These are phyloP conservation scores for Trissonchulus latispiculum DNA, from an alignment of 2,888 invertebrate genomes.

Conservation along the genomic window DNA sequence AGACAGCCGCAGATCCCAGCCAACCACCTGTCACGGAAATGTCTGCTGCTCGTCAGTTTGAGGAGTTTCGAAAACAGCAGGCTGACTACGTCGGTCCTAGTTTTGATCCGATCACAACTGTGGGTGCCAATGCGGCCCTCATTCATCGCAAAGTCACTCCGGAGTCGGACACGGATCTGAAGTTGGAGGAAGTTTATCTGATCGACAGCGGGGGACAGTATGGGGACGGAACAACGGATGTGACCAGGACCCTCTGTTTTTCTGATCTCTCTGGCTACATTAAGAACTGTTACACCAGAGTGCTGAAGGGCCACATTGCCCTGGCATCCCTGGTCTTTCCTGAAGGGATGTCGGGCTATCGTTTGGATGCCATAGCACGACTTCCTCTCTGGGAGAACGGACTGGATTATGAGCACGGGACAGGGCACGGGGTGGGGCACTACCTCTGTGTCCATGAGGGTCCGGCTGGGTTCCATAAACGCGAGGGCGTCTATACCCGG, in stretches of 20 bases:
- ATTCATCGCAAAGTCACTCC: conserved; percentile 76
- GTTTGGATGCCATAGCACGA: conserved; percentile 68
- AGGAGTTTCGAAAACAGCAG: conserved; percentile 62
- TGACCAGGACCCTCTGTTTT: conserved; percentile 81
- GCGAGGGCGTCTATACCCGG: not conserved
- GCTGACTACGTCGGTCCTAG: conserved; percentile 68
- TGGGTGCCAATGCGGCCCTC: conserved; percentile 80
- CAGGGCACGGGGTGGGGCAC: conserved; percentile 85
- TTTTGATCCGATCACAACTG: conserved; percentile 82
- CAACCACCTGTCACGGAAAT: conserved; percentile 70
- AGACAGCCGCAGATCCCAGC: conserved; percentile 35
- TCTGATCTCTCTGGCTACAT: conserved; percentile 63
- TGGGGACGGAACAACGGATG: conserved; percentile 84
- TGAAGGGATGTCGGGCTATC: conserved; percentile 46
- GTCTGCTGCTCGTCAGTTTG: conserved; percentile 59
- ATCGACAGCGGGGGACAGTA: conserved; percentile 96
- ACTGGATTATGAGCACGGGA: conserved; percentile 82
- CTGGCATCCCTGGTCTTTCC: conserved; percentile 68
- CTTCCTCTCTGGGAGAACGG: conserved; percentile 73
- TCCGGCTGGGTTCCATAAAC: conserved; percentile 31
- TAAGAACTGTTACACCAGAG: conserved; percentile 70
- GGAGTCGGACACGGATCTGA: conserved; percentile 59
- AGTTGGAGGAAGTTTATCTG: conserved; percentile 65
- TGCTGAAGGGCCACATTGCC: conserved; percentile 74
- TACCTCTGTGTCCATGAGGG: conserved; percentile 85